A percentile compares a stretch with the other conserved stretches of the same genome.
Evolutionary conservation across 2,113 vertebrate genomes (phyloP).

Genomic region (Hemibagrus wyckioides): DNA sequence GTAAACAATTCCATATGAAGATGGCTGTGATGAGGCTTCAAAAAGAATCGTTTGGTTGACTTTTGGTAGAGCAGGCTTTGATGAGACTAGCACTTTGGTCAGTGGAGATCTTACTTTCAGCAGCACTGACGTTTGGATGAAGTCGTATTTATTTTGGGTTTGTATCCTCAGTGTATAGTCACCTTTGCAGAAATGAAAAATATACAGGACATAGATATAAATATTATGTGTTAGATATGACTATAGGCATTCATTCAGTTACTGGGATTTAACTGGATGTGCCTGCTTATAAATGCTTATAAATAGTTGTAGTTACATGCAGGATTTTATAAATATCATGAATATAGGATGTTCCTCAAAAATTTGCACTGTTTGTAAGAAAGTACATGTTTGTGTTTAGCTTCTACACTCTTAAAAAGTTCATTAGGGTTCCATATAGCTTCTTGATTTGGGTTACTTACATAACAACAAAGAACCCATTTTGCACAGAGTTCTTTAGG

Average conservation of each 20-base stretch:
- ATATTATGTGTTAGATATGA: not conserved
- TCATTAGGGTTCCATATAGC: too few relatives aligned
- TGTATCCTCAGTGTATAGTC: constrained; percentile 68
- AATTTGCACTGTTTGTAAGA: too few relatives aligned
- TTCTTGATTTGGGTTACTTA: too few relatives aligned
- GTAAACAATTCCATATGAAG: constrained; percentile 55
- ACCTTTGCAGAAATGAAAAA: constrained; percentile 57
- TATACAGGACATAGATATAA: not conserved
- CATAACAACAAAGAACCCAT: too few relatives aligned
- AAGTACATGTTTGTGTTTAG: too few relatives aligned
- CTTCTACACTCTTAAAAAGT: too few relatives aligned
- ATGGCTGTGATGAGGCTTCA: constrained; percentile 63
- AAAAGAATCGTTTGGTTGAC: constrained; percentile 62
- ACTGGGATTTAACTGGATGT: not conserved
- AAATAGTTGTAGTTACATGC: not conserved
- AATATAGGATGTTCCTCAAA: too few relatives aligned
- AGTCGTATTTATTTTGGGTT: constrained; percentile 62
- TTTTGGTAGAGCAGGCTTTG: constrained; percentile 43
- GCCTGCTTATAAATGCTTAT: not conserved
- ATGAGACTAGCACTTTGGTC: constrained; percentile 59
- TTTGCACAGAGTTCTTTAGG: too few relatives aligned
- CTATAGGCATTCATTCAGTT: not conserved
- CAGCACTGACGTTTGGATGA: constrained; percentile 38
- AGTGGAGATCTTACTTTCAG: constrained; percentile 63
- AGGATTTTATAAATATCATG: not conserved